Conservation (phyloP, 2,888 invertebrate genomes). For the Melieria picta region DNA sequence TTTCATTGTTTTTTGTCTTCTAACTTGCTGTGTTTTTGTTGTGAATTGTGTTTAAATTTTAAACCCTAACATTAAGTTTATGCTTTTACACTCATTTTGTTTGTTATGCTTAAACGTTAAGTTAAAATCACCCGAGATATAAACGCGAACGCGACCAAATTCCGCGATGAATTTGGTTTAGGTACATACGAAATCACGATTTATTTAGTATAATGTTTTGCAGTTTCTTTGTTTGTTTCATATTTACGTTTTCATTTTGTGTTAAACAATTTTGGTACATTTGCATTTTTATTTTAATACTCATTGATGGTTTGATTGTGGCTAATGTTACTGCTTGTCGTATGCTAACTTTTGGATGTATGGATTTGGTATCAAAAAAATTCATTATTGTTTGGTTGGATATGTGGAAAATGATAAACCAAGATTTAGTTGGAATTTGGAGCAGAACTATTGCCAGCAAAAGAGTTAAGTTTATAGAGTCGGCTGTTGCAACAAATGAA, state of each 20-base stretch:
- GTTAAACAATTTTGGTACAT: conserved; percentile 31
- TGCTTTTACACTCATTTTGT: conserved; percentile 33
- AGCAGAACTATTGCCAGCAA: conserved; percentile 20
- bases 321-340: background rate
- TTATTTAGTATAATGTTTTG: conserved; percentile 48
- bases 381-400: background rate
- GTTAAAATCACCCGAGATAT: conserved; percentile 67
- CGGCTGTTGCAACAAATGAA: background rate
- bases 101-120: conserved; percentile 56
- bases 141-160: conserved; percentile 67
- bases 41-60: conserved; percentile 43
- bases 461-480: conserved; percentile 10
- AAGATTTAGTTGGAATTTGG: conserved; percentile 2
- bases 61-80: conserved; percentile 43
- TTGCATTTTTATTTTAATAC: conserved; percentile 25
- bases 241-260: conserved; percentile 32
- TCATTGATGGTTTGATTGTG: conserved; percentile 32
- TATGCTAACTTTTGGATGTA: background rate
- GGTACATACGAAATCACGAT: conserved; percentile 68
- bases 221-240: conserved; percentile 20
- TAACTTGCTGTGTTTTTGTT: conserved; percentile 42
- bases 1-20: conserved; percentile 40
- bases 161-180: conserved; percentile 67
- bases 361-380: background rate
- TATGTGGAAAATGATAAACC: background rate